A percentile compares a stretch with the other conserved stretches of the same genome.
Evolutionary conservation across 30 jellyfish, hydroid and myxozoan genomes (phyloP).

Genomic region (Sanderia malayensis): DNA sequence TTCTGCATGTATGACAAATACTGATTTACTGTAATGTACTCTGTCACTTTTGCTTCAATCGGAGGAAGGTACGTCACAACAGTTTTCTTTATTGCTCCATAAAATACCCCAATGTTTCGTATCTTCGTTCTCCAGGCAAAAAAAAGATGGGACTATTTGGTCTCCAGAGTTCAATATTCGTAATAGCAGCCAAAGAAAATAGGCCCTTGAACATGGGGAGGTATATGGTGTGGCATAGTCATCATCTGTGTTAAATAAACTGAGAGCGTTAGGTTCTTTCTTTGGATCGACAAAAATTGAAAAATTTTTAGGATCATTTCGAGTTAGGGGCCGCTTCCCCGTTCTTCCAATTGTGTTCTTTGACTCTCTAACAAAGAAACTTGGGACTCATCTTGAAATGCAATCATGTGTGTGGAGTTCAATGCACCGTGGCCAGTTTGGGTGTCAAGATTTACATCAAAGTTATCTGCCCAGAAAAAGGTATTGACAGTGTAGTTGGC

Average conservation of each 20-base stretch:
- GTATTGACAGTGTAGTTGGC: constrained; percentile 28
- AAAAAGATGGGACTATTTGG: constrained; percentile 10
- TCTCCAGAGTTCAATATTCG: constrained; percentile 13
- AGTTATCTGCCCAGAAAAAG: constrained; percentile 42
- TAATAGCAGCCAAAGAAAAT: constrained; percentile 6
- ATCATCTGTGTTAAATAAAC: neutral
- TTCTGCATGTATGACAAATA: constrained; percentile 20
- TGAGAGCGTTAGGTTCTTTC: constrained; percentile 14
- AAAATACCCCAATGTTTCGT: neutral
- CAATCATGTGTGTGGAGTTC: no score
- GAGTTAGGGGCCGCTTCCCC: neutral
- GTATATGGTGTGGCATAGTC: neutral
- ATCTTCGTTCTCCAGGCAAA: constrained; percentile 7
- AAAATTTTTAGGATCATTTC: neutral
- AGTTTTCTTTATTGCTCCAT: neutral
- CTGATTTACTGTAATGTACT: constrained; percentile 12
- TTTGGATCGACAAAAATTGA: constrained; percentile 5
- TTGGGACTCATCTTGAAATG: constrained; percentile 20
- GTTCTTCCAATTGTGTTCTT: constrained; percentile 16
- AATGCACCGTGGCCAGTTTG: constrained; percentile 35
- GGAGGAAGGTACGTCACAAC: constrained; percentile 42
- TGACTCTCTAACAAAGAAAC: neutral
- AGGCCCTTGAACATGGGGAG: neutral
- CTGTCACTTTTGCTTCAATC: constrained; percentile 46
- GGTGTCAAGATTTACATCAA: no score